A percentile compares a stretch with the other conserved stretches of the same genome.
phyloP scores from a whole-genome alignment of 2,797 vertebrate genomes.

The Thripadectes ignobilis region DNA sequence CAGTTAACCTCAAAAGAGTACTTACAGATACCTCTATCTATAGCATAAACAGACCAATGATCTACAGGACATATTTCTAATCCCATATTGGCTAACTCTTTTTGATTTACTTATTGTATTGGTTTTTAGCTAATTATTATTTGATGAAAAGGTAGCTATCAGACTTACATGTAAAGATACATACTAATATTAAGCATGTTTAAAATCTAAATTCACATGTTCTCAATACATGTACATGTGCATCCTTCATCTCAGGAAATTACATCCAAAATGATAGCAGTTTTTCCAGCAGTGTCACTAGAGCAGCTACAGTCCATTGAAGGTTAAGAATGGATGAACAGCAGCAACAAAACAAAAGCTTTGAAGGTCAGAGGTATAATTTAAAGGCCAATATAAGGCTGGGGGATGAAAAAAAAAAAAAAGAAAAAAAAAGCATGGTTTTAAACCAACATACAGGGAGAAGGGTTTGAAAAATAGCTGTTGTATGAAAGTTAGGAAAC shows the following conservation, averaged over 20 bases:
- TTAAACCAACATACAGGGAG: background rate
- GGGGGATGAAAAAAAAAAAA: background rate
- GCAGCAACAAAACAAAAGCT: background rate
- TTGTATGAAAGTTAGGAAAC: background rate
- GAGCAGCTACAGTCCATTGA: background rate
- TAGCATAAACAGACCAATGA: background rate
- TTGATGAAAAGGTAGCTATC: background rate
- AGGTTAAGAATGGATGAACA: background rate
- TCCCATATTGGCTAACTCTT: background rate
- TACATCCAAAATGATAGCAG: background rate
- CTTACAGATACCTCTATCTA: background rate
- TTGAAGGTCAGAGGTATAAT: background rate
- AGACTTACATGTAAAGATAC: background rate
- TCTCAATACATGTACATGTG: fast-evolving
- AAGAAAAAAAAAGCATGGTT: background rate
- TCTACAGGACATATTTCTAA: background rate
- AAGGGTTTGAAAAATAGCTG: background rate
- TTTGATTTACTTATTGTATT: background rate
- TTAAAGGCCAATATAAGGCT: background rate
- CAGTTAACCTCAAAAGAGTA: background rate
- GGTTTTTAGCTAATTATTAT: background rate
- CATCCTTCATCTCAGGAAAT: background rate
- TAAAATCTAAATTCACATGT: background rate
- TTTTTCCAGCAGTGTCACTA: background rate
- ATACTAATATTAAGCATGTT: background rate